A percentile compares a stretch with the other conserved stretches of the same genome.
phyloP scores from a whole-genome alignment of 2,797 vertebrate species.

The Eospalax fontanierii region DNA sequence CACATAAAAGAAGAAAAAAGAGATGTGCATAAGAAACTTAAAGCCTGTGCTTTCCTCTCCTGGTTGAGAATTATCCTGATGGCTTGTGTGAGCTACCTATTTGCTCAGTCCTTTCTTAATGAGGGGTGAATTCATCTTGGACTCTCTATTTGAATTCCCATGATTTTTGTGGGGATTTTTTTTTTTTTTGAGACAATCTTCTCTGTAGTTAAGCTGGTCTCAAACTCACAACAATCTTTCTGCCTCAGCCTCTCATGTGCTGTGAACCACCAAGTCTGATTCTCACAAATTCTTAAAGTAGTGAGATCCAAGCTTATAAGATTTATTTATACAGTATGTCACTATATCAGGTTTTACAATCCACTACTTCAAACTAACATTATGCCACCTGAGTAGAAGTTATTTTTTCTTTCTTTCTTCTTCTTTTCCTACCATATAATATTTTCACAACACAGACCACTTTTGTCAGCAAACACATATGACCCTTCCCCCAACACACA shows the following conservation, averaged over 20 bases:
- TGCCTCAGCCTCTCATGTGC: background rate
- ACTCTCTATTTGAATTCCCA: background rate
- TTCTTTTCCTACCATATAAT: too few relatives aligned
- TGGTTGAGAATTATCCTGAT: background rate
- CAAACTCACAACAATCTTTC: background rate
- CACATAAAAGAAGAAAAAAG: background rate
- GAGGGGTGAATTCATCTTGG: background rate
- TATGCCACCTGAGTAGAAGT: background rate
- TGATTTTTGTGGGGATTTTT: background rate
- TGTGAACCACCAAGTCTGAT: background rate
- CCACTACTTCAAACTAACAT: conserved; percentile 5
- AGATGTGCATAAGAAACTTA: background rate
- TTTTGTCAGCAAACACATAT: background rate
- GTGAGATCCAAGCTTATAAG: background rate
- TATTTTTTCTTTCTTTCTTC: too few relatives aligned
- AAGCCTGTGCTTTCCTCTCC: background rate
- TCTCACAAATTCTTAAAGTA: background rate
- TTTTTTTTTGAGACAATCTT: background rate
- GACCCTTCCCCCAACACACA: accelerated
- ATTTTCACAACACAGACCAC: background rate
- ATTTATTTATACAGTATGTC: background rate
- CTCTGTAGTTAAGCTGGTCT: background rate
- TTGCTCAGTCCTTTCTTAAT: background rate
- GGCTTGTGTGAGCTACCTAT: background rate
- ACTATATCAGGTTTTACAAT: background rate